Conservation (phyloP, 2,113 vertebrate genomes). For the Malurus alboscapulatus region DNA sequence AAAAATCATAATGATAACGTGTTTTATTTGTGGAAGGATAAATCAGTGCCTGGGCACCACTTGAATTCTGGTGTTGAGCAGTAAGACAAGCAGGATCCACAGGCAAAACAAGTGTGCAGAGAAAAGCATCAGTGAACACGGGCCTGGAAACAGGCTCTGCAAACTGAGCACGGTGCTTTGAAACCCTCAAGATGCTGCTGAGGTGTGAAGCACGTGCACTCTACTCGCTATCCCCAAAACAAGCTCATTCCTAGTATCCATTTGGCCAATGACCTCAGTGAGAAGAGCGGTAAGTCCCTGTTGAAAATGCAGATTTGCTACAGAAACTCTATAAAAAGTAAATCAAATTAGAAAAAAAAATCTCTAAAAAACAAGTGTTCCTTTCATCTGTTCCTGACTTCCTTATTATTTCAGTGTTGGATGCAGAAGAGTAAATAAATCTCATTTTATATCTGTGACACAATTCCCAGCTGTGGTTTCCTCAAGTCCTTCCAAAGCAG, state of each 20-base stretch:
- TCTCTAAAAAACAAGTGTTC: constrained; percentile 17
- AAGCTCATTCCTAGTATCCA: not conserved
- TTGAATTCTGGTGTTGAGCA: not conserved
- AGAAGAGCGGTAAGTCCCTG: not conserved
- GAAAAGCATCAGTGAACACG: not conserved
- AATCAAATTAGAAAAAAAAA: not conserved
- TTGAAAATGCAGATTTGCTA: constrained; percentile 24
- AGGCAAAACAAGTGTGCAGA: not conserved
- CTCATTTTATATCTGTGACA: constrained; percentile 66
- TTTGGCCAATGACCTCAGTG: not conserved
- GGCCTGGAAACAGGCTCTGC: not conserved
- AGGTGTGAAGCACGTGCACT: not conserved
- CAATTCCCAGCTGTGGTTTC: constrained; percentile 66
- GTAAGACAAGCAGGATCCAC: not conserved
- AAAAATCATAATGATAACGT: not conserved
- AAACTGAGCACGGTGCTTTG: not conserved
- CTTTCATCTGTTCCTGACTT: constrained; percentile 52
- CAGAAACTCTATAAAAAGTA: constrained; percentile 40
- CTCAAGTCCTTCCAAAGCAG: constrained; percentile 55
- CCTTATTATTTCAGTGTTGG: constrained; percentile 49
- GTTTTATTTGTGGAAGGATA: not conserved
- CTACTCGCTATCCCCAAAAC: not conserved
- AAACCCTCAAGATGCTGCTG: not conserved
- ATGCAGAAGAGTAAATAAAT: constrained; percentile 59
- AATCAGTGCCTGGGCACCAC: not conserved